Percentiles rank a stretch among this genome's conserved stretches.
phyloP scores from a whole-genome alignment of 2,797 vertebrate genomes.

The Cryptoblepharus egeriae region DNA sequence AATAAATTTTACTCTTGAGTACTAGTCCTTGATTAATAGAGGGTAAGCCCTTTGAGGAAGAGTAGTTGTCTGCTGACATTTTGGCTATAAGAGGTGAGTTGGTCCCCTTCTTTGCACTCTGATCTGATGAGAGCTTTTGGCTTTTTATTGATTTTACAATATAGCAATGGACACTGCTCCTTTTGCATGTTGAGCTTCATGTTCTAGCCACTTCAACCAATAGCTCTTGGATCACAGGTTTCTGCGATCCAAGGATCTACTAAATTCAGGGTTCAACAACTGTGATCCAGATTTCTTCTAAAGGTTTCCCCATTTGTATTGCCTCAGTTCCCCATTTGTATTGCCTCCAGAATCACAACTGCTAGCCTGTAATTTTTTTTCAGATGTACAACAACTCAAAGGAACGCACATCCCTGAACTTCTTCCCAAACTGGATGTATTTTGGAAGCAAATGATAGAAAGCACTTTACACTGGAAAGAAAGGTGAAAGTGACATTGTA shows the following conservation, averaged over 20 bases:
- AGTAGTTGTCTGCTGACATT: neutral
- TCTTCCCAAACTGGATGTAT: neutral
- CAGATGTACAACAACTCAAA: neutral
- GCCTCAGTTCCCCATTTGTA: neutral
- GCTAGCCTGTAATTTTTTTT: neutral
- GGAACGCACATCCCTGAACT: neutral
- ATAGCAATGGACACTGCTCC: neutral
- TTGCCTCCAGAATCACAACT: neutral
- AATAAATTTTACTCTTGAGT: no score
- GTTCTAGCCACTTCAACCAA: neutral
- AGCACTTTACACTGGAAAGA: neutral
- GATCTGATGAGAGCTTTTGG: neutral
- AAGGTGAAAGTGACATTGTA: neutral
- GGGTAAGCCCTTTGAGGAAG: no score
- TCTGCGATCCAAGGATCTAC: no score
- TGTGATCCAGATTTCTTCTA: no score
- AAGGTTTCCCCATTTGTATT: neutral
- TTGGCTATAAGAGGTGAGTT: neutral
- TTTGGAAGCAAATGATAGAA: neutral
- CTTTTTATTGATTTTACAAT: slow-evolving; percentile 3
- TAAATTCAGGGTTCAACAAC: no score
- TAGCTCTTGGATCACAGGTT: neutral
- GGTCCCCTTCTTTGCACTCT: neutral
- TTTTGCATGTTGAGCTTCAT: neutral
- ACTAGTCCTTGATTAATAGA: neutral